Evolutionary conservation across 1,140 invertebrate species (phyloP).

Genomic region (Bombus pascuorum): DNA sequence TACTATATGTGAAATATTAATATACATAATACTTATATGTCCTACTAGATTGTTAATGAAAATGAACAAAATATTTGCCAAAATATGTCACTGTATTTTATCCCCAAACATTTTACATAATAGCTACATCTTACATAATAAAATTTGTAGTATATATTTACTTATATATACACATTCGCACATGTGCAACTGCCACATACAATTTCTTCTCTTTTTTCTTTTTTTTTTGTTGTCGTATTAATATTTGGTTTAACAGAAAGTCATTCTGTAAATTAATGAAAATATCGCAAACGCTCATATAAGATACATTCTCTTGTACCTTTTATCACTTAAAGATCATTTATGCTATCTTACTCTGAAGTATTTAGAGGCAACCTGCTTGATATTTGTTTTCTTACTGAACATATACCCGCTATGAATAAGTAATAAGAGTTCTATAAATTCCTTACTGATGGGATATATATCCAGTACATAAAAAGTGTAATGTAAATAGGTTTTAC

Average conservation of each 20-base stretch:
- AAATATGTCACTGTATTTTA: slow-evolving; percentile 79
- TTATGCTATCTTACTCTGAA: slow-evolving; percentile 25
- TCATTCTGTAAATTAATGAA: slow-evolving; percentile 32
- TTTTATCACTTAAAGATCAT: slow-evolving; percentile 9
- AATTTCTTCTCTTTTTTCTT: background rate
- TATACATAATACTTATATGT: background rate
- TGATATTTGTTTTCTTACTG: slow-evolving; percentile 31
- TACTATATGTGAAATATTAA: slow-evolving; percentile 27
- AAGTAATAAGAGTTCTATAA: slow-evolving; percentile 6
- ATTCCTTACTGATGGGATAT: slow-evolving; percentile 23
- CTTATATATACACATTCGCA: slow-evolving; percentile 55
- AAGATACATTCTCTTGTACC: slow-evolving; percentile 25
- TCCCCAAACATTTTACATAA: slow-evolving; percentile 77
- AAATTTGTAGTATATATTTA: slow-evolving; percentile 69
- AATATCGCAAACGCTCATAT: background rate
- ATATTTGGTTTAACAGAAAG: slow-evolving; percentile 52
- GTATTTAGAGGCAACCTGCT: slow-evolving; percentile 42
- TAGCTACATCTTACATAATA: slow-evolving; percentile 72
- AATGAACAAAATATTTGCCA: slow-evolving; percentile 65
- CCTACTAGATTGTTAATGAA: background rate
- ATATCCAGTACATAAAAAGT: slow-evolving; percentile 44
- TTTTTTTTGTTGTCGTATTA: background rate
- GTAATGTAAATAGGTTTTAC: slow-evolving; percentile 31
- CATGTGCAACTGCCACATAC: slow-evolving; percentile 39
- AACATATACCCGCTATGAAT: slow-evolving; percentile 39